These are phyloP conservation scores for Carassius carassius DNA, from an alignment of 2,113 vertebrate genomes.

Conservation along the genomic window DNA sequence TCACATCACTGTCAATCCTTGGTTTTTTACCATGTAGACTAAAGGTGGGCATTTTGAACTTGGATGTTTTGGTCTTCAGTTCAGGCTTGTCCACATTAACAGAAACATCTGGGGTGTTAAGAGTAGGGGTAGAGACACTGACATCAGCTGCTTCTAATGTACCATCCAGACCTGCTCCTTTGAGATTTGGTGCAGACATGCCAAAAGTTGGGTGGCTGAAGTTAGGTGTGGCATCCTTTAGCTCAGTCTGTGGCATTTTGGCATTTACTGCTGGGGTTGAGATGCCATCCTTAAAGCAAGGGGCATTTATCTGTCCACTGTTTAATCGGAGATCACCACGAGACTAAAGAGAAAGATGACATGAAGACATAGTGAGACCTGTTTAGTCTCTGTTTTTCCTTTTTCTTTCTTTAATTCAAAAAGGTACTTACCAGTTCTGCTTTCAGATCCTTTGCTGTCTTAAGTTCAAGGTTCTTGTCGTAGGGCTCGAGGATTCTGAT, in stretches of 20 bases:
- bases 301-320: slow-evolving; percentile 57
- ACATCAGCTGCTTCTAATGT: slow-evolving; percentile 54
- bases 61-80: slow-evolving; percentile 53
- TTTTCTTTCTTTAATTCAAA: not conserved
- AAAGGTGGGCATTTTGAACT: slow-evolving; percentile 53
- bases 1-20: slow-evolving; percentile 33
- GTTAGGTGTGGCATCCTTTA: slow-evolving; percentile 45
- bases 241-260: slow-evolving; percentile 46
- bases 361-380: not conserved
- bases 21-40: slow-evolving; percentile 29
- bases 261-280: slow-evolving; percentile 56
- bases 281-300: slow-evolving; percentile 50
- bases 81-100: slow-evolving; percentile 59
- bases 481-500: slow-evolving; percentile 71
- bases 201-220: slow-evolving; percentile 53
- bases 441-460: slow-evolving; percentile 65
- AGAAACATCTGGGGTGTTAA: slow-evolving; percentile 58
- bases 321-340: slow-evolving; percentile 47
- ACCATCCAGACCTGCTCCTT: slow-evolving; percentile 61
- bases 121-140: slow-evolving; percentile 56
- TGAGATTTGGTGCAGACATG: slow-evolving; percentile 60
- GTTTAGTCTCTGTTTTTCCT: not conserved
- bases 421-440: slow-evolving; percentile 39
- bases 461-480: slow-evolving; percentile 69
- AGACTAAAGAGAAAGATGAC: slow-evolving; percentile 39